Evolutionary conservation across 53 echinoderm and acorn worm species (phyloP).

Genomic region (Echinarachnius parma): DNA sequence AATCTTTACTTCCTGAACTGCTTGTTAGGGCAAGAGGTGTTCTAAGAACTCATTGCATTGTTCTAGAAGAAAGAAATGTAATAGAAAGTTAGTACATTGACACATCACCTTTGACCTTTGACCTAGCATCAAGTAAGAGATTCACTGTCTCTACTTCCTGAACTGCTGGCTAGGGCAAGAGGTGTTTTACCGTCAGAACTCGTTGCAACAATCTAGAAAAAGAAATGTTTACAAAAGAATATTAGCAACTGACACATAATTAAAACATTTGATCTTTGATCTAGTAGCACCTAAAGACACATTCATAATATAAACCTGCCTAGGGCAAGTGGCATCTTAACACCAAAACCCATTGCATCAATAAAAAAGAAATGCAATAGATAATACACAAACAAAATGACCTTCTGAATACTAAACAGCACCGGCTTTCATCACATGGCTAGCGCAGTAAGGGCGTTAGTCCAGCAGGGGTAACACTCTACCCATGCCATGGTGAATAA

Average conservation of each 20-base stretch:
- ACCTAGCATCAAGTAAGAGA: conserved; percentile 62
- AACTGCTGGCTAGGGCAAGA: conserved; percentile 47
- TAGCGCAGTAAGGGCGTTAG: too few species aligned
- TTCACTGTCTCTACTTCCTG: conserved; percentile 55
- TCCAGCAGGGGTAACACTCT: too few species aligned
- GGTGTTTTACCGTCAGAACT: conserved; percentile 66
- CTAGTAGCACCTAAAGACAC: conserved; percentile 58
- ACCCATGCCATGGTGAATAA: too few species aligned
- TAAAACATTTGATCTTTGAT: conserved; percentile 58
- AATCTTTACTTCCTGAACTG: conserved; percentile 58
- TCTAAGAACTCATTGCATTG: conserved; percentile 56
- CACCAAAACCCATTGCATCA: conserved; percentile 61
- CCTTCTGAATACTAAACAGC: too few species aligned
- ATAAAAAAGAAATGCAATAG: too few species aligned
- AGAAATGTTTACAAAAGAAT: too few species aligned
- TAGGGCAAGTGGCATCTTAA: conserved; percentile 54
- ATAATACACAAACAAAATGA: too few species aligned
- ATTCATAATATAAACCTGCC: conserved; percentile 49
- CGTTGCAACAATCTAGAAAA: conserved; percentile 60
- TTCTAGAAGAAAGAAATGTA: too few species aligned
- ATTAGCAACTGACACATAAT: too few species aligned
- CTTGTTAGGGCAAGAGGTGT: conserved; percentile 59
- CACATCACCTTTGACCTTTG: too few species aligned
- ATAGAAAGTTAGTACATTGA: too few species aligned
- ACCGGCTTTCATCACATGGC: too few species aligned